These are phyloP conservation scores for Microctenopoma steveboyesi DNA, from an alignment of 2,797 vertebrate species.

Conservation along the genomic window DNA sequence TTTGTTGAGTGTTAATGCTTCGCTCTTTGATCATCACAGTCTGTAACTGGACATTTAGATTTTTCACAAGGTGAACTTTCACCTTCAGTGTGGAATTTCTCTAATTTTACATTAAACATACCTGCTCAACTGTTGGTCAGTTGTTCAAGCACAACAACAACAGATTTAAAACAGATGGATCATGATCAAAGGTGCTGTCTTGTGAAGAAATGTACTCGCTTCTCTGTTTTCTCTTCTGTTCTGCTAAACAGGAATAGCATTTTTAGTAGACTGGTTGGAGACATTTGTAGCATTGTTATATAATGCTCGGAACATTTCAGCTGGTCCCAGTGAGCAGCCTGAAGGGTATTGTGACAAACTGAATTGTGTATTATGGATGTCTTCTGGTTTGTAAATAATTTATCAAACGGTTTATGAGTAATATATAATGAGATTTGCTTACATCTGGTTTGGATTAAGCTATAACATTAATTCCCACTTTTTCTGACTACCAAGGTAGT, in stretches of 20 bases:
- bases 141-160: no score
- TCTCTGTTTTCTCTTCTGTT: no score
- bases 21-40: constrained; percentile 9
- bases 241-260: not conserved
- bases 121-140: no score
- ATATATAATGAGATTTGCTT: constrained; percentile 1
- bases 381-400: not conserved
- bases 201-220: no score
- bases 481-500: not conserved
- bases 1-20: constrained; percentile 20
- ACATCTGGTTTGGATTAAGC: not conserved
- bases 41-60: constrained; percentile 3
- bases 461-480: constrained; percentile 8
- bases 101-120: no score
- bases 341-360: constrained; percentile 9
- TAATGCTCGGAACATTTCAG: not conserved
- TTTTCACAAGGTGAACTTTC: not conserved
- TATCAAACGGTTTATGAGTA: not conserved
- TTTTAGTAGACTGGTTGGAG: not conserved
- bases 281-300: constrained; percentile 12
- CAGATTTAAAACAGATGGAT: no score
- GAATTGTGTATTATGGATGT: not conserved
- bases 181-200: no score
- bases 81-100: not conserved
- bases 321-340: not conserved